These are phyloP conservation scores for Podilymbus podiceps DNA, from an alignment of 2,113 vertebrate genomes.

Conservation along the genomic window DNA sequence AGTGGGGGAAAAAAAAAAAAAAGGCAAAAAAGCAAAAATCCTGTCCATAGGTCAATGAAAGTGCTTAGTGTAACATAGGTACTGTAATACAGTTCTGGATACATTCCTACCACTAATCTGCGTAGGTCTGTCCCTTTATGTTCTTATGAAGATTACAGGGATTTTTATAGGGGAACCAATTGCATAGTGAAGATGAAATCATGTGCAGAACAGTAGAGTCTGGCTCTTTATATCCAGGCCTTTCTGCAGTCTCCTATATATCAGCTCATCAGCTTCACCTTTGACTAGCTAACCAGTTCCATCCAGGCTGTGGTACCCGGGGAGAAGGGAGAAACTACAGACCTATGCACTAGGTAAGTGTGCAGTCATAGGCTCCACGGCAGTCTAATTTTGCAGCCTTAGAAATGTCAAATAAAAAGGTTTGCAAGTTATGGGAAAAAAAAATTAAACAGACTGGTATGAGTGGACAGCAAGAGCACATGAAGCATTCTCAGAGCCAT, in stretches of 20 bases:
- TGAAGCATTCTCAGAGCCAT: neutral
- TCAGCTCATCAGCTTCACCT: neutral
- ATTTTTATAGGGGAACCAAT: neutral
- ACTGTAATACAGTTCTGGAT: neutral
- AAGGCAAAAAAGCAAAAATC: neutral
- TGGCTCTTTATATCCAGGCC: neutral
- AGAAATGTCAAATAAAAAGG: neutral
- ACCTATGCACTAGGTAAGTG: neutral
- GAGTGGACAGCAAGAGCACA: neutral
- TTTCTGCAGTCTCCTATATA: neutral
- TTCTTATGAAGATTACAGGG: neutral
- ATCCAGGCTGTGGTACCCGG: neutral
- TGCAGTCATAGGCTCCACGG: neutral
- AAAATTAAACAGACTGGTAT: neutral
- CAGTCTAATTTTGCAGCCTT: neutral
- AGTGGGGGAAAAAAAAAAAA: neutral
- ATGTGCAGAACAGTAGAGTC: neutral
- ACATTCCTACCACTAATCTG: neutral
- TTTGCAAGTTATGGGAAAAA: neutral
- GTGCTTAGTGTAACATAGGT: too few relatives aligned
- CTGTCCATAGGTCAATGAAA: neutral
- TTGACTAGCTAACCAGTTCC: neutral
- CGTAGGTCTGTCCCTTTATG: accelerated
- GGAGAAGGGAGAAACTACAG: neutral
- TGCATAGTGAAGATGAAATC: neutral